These are phyloP conservation scores for Pheucticus melanocephalus DNA, from an alignment of 2,113 vertebrate genomes.

Conservation along the genomic window DNA sequence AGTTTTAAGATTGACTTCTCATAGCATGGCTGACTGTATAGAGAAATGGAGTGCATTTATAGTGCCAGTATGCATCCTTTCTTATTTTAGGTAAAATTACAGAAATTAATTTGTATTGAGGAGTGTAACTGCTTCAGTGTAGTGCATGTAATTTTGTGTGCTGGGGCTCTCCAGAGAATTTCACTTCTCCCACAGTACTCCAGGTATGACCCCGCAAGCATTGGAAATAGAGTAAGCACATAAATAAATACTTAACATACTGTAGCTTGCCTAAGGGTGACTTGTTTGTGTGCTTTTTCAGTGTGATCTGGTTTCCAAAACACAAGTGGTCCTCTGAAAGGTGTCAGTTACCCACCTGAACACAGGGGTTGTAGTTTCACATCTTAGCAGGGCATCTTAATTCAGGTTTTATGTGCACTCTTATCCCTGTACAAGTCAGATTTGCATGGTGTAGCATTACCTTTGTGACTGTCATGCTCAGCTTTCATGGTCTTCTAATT, in stretches of 20 bases:
- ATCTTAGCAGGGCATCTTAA: background rate
- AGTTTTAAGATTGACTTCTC: background rate
- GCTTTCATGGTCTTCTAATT: background rate
- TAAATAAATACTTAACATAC: background rate
- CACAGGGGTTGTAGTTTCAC: background rate
- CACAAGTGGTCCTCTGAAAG: background rate
- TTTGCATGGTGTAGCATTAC: background rate
- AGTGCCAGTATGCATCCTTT: background rate
- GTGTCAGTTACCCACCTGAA: background rate
- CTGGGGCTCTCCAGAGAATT: background rate
- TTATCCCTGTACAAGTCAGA: background rate
- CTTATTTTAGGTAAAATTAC: background rate
- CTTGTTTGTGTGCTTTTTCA: background rate
- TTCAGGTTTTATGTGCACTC: background rate
- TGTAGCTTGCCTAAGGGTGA: background rate
- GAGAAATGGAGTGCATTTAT: background rate
- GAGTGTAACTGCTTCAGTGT: background rate
- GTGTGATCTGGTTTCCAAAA: background rate
- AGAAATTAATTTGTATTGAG: background rate
- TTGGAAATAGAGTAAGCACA: background rate
- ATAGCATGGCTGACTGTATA: accelerated
- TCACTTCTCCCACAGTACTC: background rate
- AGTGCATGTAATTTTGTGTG: background rate
- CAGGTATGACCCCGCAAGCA: background rate
- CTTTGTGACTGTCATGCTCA: background rate